Conservation (phyloP, 1,140 invertebrate genomes). For the Penaeus vannamei region DNA sequence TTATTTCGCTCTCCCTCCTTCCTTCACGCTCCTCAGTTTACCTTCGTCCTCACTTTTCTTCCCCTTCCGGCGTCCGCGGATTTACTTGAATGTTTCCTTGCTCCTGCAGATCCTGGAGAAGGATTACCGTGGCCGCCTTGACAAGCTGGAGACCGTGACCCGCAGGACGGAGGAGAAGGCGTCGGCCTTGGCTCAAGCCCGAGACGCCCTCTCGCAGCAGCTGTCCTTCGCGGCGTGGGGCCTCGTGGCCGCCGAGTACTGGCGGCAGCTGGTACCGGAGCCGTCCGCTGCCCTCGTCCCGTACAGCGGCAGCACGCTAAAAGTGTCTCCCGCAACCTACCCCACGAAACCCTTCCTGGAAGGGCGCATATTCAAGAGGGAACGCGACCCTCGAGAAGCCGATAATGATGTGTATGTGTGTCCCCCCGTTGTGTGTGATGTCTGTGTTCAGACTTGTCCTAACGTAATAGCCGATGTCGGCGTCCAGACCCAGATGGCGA, state of each 20-base stretch:
- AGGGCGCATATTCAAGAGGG: not conserved
- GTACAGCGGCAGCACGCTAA: constrained; percentile 20
- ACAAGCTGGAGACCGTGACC: constrained; percentile 48
- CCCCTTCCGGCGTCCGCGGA: not conserved
- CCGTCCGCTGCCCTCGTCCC: constrained; percentile 48
- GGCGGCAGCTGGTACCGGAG: constrained; percentile 40
- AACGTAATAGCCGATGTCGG: not conserved
- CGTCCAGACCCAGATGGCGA: not conserved
- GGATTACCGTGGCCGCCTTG: constrained; percentile 49
- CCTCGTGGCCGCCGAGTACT: constrained; percentile 49
- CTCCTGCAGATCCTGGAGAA: constrained; percentile 60
- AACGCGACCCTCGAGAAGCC: constrained; percentile 18
- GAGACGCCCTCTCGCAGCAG: constrained; percentile 49
- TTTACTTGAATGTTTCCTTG: not conserved
- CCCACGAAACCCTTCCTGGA: constrained; percentile 18
- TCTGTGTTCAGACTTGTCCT: constrained; percentile 45
- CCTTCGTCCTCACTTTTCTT: not conserved
- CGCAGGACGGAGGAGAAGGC: constrained; percentile 48
- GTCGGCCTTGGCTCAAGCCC: constrained; percentile 34
- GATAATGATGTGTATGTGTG: constrained; percentile 42
- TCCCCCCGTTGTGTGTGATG: constrained; percentile 52
- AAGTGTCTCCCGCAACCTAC: constrained; percentile 24
- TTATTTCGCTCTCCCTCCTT: not conserved
- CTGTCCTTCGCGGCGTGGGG: constrained; percentile 62
- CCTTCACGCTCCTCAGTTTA: not conserved